phyloP scores from a whole-genome alignment of 2,113 vertebrate genomes.

The Pipra filicauda region DNA sequence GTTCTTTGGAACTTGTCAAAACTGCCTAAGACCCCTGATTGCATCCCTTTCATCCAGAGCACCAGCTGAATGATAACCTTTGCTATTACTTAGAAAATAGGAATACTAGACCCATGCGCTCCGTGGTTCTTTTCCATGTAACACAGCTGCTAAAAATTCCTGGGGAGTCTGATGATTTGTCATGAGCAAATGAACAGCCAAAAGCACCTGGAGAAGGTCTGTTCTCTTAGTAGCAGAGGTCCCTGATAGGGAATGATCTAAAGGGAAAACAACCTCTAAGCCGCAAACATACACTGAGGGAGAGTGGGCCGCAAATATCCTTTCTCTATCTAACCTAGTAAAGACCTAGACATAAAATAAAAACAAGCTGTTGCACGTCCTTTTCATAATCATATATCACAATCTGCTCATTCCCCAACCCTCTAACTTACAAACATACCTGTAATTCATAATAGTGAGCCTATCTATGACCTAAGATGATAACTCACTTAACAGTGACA shows the following conservation, averaged over 20 bases:
- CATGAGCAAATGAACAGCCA: not conserved
- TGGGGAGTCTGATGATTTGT: not conserved
- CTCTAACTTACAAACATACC: not conserved
- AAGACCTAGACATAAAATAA: not conserved
- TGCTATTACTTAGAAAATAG: not conserved
- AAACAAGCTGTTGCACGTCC: not conserved
- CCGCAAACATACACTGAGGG: not conserved
- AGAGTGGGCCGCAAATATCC: not conserved
- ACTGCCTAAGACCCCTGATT: not conserved
- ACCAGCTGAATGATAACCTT: not conserved
- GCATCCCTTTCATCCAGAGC: fast-evolving
- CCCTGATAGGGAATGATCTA: not conserved
- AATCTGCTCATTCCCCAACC: not conserved
- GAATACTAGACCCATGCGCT: not conserved
- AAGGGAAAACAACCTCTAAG: not conserved
- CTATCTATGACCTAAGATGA: not conserved
- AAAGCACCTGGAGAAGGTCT: not conserved
- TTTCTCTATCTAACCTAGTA: not conserved
- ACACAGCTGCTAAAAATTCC: not conserved
- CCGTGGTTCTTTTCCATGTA: not conserved
- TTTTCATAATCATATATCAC: not conserved
- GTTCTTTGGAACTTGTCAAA: not conserved
- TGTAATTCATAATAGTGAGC: not conserved
- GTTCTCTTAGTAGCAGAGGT: not conserved
- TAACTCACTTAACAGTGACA: not conserved